Evolutionary conservation across 1,140 invertebrate species (phyloP), one percentile per base, ranked within the genome.

Genomic region (Bombus pascuorum): DNA sequence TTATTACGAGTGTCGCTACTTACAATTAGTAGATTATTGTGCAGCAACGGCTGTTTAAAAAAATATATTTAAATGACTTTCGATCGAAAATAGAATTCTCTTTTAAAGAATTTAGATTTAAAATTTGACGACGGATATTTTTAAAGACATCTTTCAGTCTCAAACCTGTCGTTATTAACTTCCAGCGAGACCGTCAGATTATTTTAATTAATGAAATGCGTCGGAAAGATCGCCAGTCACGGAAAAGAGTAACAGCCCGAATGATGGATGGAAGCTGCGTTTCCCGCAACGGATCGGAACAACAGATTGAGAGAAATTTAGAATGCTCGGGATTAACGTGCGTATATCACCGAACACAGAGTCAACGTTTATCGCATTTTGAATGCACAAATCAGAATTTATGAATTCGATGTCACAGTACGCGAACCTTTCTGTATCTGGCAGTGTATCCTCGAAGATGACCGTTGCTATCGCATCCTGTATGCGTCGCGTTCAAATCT

Each of bases 341-440:
- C 82, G 39, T 84, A 68, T 71, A 84, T 84, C 82, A 70, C n/a
- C 65, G 28, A 1, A 34, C 10, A 28, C 0, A 13, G 73, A n/a
- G 72, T 66, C 74, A 15, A 18, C 73, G 57, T 83, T 76, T 78
- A 84, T 84, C 82, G 74, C 18, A 78, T 78, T 71, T 77, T 42
- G 37, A 78, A 78, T 59, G 76, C n/a, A 18, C 47, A 62, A 84
- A 84, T 84, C 82, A 28, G 59, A 78, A 84, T 84, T 84, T 84
- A 84, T 71, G 75, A 84, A 84, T 75, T 34, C 34, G 81, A 83
- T 53, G 34, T n/a, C 47, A 57, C 32, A 2, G 39, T 15, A 8
- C 10, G 28, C 68, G n/a, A 34, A 15, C n/a, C 39, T 62, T 47
- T 28, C 75, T 47, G 37, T 47, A 62, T 22, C 32, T 28, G 12